Percentiles rank a stretch among this genome's conserved stretches.
phyloP scores from a whole-genome alignment of 2,113 vertebrate genomes.

The Recurvirostra avosetta region DNA sequence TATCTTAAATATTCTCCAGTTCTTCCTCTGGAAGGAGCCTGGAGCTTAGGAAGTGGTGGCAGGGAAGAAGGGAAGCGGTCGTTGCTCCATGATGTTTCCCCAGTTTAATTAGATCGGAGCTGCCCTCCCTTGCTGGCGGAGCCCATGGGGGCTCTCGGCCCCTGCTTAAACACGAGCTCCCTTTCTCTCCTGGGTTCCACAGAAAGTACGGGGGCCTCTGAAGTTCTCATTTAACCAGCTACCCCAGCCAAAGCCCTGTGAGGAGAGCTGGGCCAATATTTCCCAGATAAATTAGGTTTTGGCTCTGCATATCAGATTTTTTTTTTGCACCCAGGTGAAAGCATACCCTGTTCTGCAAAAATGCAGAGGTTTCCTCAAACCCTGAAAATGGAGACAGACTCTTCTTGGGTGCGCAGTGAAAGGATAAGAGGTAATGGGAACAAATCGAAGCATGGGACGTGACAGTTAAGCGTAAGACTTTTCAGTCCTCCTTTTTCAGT shows the following conservation, averaged over 20 bases:
- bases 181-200: neutral
- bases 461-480: neutral
- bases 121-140: neutral
- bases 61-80: neutral
- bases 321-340: neutral
- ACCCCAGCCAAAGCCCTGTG: neutral
- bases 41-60: neutral
- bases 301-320: neutral
- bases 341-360: neutral
- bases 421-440: neutral
- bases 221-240: neutral
- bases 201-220: neutral
- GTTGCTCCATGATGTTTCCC: neutral
- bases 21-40: neutral
- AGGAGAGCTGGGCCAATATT: neutral
- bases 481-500: no score
- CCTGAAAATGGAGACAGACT: neutral
- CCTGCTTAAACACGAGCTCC: neutral
- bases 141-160: neutral
- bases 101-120: neutral
- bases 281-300: neutral
- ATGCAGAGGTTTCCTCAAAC: neutral
- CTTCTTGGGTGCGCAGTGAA: neutral
- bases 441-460: neutral
- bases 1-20: neutral